phyloP scores from a whole-genome alignment of 2,797 vertebrate species.

The Alauda arvensis region DNA sequence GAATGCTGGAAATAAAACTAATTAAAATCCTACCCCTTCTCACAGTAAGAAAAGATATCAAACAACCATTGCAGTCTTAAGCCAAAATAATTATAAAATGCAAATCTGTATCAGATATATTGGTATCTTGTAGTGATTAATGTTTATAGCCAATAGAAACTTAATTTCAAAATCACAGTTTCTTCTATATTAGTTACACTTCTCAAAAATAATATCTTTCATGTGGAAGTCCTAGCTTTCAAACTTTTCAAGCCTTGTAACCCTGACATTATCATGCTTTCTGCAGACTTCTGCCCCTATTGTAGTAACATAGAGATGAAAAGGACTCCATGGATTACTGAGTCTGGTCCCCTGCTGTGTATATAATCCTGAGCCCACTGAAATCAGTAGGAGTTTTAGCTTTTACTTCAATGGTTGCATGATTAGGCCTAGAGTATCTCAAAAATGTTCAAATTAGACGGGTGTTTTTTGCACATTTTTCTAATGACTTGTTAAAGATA shows the following conservation, averaged over 20 bases:
- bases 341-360: not conserved
- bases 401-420: not conserved
- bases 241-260: not conserved
- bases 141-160: not conserved
- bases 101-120: not conserved
- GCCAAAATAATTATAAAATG: constrained; percentile 43
- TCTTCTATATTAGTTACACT: not conserved
- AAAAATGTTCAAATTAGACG: not conserved
- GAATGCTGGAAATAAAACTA: constrained; percentile 46
- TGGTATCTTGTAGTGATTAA: not conserved
- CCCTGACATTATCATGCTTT: not conserved
- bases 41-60: constrained; percentile 32
- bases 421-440: not conserved
- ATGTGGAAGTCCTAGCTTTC: not conserved
- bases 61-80: constrained; percentile 13
- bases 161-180: not conserved
- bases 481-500: not conserved
- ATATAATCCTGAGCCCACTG: not conserved
- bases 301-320: not conserved
- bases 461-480: not conserved
- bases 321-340: not conserved
- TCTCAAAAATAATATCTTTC: not conserved
- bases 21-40: constrained; percentile 50
- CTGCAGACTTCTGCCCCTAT: constrained; percentile 1
- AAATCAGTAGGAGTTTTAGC: not conserved